A percentile compares a stretch with the other conserved stretches of the same genome.
Conservation (phyloP, 2,113 vertebrate species). For the Datnioides undecimradiatus region DNA sequence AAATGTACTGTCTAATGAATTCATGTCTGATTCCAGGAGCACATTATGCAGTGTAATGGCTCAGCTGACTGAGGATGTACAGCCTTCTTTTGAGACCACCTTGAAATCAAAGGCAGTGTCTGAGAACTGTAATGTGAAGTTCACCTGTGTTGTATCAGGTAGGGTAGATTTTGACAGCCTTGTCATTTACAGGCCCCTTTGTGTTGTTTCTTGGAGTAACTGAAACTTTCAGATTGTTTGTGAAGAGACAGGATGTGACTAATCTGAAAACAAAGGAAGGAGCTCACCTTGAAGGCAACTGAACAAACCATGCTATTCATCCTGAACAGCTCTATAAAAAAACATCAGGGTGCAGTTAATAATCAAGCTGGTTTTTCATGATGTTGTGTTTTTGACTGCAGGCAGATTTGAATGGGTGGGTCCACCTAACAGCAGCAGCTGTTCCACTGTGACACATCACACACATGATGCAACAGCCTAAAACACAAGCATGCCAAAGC, state of each 20-base stretch:
- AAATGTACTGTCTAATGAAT: conserved; percentile 24
- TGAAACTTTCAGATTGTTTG: not conserved
- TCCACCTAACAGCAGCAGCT: conserved; percentile 18
- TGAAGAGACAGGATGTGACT: conserved; percentile 39
- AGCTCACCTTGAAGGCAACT: not conserved
- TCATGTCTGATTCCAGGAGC: conserved; percentile 88
- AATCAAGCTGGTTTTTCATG: not conserved
- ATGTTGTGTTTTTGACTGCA: conserved; percentile 1
- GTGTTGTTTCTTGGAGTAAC: conserved; percentile 25
- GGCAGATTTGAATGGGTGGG: conserved; percentile 5
- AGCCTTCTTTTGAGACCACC: conserved; percentile 94
- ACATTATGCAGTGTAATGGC: conserved; percentile 97
- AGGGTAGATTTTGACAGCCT: conserved; percentile 33
- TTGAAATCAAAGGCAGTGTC: conserved; percentile 95
- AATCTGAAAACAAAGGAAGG: conserved; percentile 32
- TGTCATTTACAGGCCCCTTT: not conserved
- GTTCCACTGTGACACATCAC: conserved; percentile 22
- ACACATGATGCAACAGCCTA: conserved; percentile 54
- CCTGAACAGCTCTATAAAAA: not conserved
- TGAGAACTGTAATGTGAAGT: conserved; percentile 93
- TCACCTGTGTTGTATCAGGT: conserved; percentile 97
- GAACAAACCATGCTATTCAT: not conserved
- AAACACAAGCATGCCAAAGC: conserved; percentile 22
- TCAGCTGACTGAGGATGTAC: conserved; percentile 96
- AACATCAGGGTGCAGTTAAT: not conserved